Evolutionary conservation across 2,797 vertebrate genomes (phyloP), one percentile per base, ranked within the genome.

Genomic region (Podargus strigoides): DNA sequence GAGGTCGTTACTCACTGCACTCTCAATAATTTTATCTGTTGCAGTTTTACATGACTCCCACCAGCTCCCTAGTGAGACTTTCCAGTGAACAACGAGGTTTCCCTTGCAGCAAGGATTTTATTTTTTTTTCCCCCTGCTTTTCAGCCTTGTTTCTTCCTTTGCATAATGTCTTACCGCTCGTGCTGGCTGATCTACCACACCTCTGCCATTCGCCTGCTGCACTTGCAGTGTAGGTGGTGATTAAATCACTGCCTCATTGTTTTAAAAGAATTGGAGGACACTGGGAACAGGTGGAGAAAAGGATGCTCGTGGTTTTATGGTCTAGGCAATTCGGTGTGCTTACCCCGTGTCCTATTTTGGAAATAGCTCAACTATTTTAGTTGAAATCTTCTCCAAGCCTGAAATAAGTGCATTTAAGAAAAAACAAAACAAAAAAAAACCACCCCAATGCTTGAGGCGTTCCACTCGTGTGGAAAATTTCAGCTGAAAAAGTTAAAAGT

Each of bases 381-480:
- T 68, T 87, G 85, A 95, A 89, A 87, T 95, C 52, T 88, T 90
- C 77, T 91, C 46, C 68, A 46, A 89, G 91, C 85, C 89, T 85
- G 76, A 91, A 96, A 93, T 89, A 95, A 95, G 42, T 95, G 76
- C 93, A 87, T 94, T 93, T 89, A 93, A 92, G 60, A 0, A 10
- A 30, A 53, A 56, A 56, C 17, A 30, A 41, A n/a, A 4, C 12
- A 16, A 18, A 30, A 8, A 17, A 32, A 20, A 18, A 37, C 27
- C 46, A 52, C 27, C 34, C 13, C 68, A 85, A 56, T 1, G 39
- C 91, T 91, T 24, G 76, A 91, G 92, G 94, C 87, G 0, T 88
- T 95, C 66, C 66, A 75, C 58, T 92, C 30, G 6, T 32, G 79
- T 97, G 92, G 94, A 96, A 95, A 84, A 95, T 84, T 95, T 92